phyloP scores from a whole-genome alignment of 2,888 invertebrate species.

The Agriopis marginaria region DNA sequence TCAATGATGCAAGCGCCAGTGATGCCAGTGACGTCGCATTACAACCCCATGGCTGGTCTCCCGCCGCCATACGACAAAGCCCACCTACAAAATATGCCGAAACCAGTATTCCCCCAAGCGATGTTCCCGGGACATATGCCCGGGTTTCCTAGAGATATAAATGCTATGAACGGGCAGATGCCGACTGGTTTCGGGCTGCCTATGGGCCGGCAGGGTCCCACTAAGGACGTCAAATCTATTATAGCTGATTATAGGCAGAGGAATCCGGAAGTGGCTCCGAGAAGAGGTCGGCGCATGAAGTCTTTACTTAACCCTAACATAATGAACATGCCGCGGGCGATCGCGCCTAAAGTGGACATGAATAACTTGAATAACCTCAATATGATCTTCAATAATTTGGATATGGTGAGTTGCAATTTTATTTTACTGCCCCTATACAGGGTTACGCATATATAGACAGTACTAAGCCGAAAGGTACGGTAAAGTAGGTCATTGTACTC shows the following conservation, averaged over 20 bases:
- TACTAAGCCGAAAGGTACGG: no score
- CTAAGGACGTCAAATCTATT: constrained; percentile 93
- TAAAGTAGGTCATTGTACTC: no score
- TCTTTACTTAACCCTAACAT: constrained; percentile 80
- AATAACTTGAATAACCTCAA: constrained; percentile 68
- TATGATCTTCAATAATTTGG: constrained; percentile 81
- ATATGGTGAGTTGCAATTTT: constrained; percentile 72
- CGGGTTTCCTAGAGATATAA: constrained; percentile 80
- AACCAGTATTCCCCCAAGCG: constrained; percentile 74
- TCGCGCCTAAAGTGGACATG: constrained; percentile 78
- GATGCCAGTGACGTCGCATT: constrained; percentile 74
- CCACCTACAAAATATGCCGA: constrained; percentile 76
- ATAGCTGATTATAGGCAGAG: constrained; percentile 93
- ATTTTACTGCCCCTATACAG: not conserved
- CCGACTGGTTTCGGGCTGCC: constrained; percentile 81
- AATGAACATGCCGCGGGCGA: constrained; percentile 76
- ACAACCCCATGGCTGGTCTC: constrained; percentile 74
- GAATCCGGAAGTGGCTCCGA: constrained; percentile 91
- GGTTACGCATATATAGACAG: no score
- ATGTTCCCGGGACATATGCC: constrained; percentile 76
- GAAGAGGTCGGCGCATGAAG: constrained; percentile 88
- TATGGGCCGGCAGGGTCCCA: constrained; percentile 90
- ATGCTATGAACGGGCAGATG: constrained; percentile 87
- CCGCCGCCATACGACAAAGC: constrained; percentile 82
- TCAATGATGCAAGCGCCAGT: constrained; percentile 72